Evolutionary conservation across 2,113 vertebrate species (phyloP).

Genomic region (Brachyhypopomus occidentalis): DNA sequence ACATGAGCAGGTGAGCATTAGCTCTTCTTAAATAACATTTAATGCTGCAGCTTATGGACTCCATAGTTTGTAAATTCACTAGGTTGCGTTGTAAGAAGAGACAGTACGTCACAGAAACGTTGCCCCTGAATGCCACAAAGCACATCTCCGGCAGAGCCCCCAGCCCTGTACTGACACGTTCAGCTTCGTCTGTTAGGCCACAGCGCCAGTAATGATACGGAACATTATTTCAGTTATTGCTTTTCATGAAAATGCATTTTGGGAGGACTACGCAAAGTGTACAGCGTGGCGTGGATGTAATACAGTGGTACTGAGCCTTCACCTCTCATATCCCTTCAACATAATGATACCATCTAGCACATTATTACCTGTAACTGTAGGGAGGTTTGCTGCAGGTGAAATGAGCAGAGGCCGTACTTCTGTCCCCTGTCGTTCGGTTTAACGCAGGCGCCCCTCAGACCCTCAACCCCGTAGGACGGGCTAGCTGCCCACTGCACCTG

Average conservation of each 20-base stretch:
- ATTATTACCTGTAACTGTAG: conserved; percentile 47
- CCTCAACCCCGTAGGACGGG: not conserved
- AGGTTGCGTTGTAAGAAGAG: conserved; percentile 12
- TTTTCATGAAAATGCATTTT: conserved; percentile 51
- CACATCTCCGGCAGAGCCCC: conserved; percentile 28
- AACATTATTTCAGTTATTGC: conserved; percentile 52
- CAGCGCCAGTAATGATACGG: conserved; percentile 49
- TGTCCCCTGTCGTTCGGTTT: conserved; percentile 30
- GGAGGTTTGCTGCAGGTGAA: conserved; percentile 32
- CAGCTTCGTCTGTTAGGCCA: conserved; percentile 46
- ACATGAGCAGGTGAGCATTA: no score
- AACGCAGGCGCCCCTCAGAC: not conserved
- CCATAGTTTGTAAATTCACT: conserved; percentile 36
- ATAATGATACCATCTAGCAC: conserved; percentile 49
- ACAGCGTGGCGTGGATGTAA: conserved; percentile 10
- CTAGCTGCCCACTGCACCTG: conserved; percentile 3
- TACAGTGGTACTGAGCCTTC: conserved; percentile 33
- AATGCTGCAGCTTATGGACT: not conserved
- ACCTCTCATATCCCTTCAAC: conserved; percentile 50
- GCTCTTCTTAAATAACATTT: not conserved
- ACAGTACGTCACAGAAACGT: conserved; percentile 4
- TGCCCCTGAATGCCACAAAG: conserved; percentile 38
- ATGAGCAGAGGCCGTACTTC: conserved; percentile 27
- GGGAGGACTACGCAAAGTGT: conserved; percentile 40
- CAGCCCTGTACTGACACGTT: conserved; percentile 25